phyloP scores from a whole-genome alignment of 2,888 invertebrate species.

The Eurytoma adleriae region DNA sequence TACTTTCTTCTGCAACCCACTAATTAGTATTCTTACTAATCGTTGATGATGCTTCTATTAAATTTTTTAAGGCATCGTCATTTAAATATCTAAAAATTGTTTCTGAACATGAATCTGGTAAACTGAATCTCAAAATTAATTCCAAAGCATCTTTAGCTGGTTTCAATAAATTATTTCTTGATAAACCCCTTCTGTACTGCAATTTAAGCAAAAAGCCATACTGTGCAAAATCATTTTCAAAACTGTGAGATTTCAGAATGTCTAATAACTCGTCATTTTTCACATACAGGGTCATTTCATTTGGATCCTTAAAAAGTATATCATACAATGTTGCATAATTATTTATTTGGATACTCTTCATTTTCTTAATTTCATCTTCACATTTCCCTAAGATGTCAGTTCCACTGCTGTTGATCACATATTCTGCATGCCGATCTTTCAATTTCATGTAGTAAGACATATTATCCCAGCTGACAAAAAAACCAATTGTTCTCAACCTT shows the following conservation, averaged over 20 bases:
- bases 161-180: slow-evolving; percentile 26
- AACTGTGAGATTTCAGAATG: slow-evolving; percentile 16
- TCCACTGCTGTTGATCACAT: not conserved
- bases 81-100: slow-evolving; percentile 36
- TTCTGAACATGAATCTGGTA: slow-evolving; percentile 43
- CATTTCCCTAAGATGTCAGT: slow-evolving; percentile 27
- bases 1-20: not conserved
- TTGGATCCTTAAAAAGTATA: slow-evolving; percentile 39
- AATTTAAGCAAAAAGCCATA: slow-evolving; percentile 40
- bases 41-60: slow-evolving; percentile 16
- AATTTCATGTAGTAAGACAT: slow-evolving; percentile 18
- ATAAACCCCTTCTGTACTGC: slow-evolving; percentile 36
- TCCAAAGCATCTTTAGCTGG: slow-evolving; percentile 29
- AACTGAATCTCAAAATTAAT: not conserved
- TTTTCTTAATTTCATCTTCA: slow-evolving; percentile 27
- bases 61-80: slow-evolving; percentile 31
- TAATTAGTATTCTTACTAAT: not conserved
- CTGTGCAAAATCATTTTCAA: slow-evolving; percentile 34
- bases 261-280: slow-evolving; percentile 28
- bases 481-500: slow-evolving; percentile 12
- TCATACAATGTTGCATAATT: slow-evolving; percentile 36
- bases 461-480: slow-evolving; percentile 20
- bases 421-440: not conserved
- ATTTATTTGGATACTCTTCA: slow-evolving; percentile 31
- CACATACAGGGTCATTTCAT: slow-evolving; percentile 38